Base-by-base conservation (phyloP, 2,797 vertebrate species). In the Anguilla anguilla region DNA sequence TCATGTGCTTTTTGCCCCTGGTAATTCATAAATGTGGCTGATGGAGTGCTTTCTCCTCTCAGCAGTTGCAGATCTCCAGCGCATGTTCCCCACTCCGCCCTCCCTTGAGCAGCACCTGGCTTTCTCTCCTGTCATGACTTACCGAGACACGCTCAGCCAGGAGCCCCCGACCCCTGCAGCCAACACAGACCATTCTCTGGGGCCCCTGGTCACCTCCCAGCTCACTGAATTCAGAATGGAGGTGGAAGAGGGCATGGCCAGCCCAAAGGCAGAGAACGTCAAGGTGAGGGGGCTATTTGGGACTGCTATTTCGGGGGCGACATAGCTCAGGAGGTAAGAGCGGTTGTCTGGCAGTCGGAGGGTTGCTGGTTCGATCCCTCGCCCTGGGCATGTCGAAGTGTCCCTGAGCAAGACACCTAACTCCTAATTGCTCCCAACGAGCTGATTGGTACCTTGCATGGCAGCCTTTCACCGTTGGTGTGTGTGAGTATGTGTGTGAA, bases 21-120 rank as follows among this genome's bases (percentile, higher is more conserved):
- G 19, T 35, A 39, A 39, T 74, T 69, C 25, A 69, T 25, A 69
- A 25, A 5, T 69, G 10, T 69, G 25, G 25, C 25, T 69, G 64
- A 69, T 69, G 64, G 61, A 64, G 61, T 64, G 17, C 17, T 11
- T 17, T 11, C 9, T 31, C 31, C 5, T 1, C 43, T 94, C 92
- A 99, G 98, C 98, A 96, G 97, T 98, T 94, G 98, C 98, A 96
- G 98, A 99, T 94, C 97, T 99, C 88, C 98, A 99, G 93, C 97
- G 97, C 90, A 99, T 99, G 98, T 99, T 99, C 90, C 98, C 98
- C 88, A 99, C 98, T 9, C 98, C 98, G 22, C 98, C 98, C 0
- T 99, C 98, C 88, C 92, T 99, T 91, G 98, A 99, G 90, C 98
- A 99, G 90, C 98, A 99, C 89, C 98, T 98, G 1, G 98, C 98